Evolutionary conservation across 2,797 vertebrate genomes (phyloP).

Genomic region (Acanthornis magna): DNA sequence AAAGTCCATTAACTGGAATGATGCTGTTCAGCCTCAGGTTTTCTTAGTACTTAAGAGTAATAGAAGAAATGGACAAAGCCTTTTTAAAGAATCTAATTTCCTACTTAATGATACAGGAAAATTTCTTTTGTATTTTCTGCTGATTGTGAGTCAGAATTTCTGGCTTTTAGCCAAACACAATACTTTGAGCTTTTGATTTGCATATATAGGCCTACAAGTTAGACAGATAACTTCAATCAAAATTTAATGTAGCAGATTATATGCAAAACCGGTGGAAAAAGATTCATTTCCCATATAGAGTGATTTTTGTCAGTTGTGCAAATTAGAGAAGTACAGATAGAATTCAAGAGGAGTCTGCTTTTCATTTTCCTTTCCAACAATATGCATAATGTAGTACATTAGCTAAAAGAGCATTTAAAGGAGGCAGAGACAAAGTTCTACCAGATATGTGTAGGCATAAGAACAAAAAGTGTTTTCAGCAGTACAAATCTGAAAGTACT

Average conservation of each 20-base stretch:
- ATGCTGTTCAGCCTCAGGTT: neutral
- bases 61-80: neutral
- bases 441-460: neutral
- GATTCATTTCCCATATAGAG: neutral
- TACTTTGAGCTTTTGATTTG: conserved; percentile 1
- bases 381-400: neutral
- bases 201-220: conserved; percentile 10
- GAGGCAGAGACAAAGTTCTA: neutral
- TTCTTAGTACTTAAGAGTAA: neutral
- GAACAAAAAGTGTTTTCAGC: conserved; percentile 40
- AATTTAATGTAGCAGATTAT: neutral
- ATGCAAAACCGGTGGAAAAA: neutral
- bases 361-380: conserved; percentile 14
- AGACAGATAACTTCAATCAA: conserved; percentile 21
- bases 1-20: neutral
- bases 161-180: conserved; percentile 12
- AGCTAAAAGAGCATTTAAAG: conserved; percentile 19
- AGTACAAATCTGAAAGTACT: neutral
- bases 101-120: neutral
- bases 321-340: neutral
- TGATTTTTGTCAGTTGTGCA: neutral
- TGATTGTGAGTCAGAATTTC: conserved; percentile 24
- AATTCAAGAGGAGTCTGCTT: neutral
- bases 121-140: neutral
- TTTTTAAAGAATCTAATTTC: neutral